phyloP scores from a whole-genome alignment of 2,113 vertebrate species.

The Bucco capensis region DNA sequence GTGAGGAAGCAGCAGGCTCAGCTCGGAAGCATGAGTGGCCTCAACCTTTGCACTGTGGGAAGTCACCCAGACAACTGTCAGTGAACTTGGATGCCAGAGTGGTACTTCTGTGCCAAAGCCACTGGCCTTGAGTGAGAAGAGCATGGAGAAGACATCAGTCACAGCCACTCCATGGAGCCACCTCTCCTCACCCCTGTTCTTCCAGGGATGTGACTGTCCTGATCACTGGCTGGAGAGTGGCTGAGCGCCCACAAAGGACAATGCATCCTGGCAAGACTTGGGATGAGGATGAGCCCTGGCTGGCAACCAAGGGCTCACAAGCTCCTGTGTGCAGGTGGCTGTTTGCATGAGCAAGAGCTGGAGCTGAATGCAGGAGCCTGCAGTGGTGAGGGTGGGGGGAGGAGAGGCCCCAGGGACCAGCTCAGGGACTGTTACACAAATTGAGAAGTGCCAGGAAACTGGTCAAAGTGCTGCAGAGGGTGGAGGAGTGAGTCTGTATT shows the following conservation, averaged over 20 bases:
- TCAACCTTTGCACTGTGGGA: not conserved
- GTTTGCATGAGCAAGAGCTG: not conserved
- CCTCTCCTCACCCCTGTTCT: not conserved
- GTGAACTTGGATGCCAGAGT: not conserved
- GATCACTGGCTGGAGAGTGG: not conserved
- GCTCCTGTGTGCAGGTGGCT: not conserved
- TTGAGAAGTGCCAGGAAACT: not conserved
- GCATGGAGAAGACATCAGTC: not conserved
- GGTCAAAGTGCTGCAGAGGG: fast-evolving
- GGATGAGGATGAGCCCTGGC: not conserved
- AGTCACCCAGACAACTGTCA: fast-evolving
- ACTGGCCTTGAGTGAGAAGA: fast-evolving
- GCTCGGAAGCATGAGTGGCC: fast-evolving
- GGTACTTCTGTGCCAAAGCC: not conserved
- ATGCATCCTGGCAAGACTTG: not conserved
- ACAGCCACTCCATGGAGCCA: not conserved
- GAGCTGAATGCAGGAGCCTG: not conserved
- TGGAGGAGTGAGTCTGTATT: not conserved
- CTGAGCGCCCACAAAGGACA: not conserved
- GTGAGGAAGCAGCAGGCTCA: not conserved
- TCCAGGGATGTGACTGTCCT: not conserved
- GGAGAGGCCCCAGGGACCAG: not conserved
- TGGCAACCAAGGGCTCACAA: not conserved
- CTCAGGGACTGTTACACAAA: not conserved
- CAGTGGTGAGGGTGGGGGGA: fast-evolving